Conservation (phyloP, 2,113 vertebrate species). For the Hippocampus comes region DNA sequence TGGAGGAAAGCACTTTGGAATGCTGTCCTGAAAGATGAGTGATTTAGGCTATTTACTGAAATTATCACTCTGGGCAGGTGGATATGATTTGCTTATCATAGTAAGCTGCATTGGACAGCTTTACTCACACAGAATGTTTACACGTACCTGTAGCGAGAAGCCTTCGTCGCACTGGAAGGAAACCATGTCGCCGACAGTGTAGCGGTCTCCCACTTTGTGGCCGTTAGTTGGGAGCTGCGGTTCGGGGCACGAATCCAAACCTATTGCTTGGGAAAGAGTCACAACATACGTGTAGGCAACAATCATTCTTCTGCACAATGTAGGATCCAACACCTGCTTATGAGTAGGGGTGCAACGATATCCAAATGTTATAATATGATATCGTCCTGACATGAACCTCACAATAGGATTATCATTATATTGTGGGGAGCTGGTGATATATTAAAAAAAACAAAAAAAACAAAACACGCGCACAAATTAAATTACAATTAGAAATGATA, state of each 20-base stretch:
- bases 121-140: neutral
- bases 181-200: conserved; percentile 94
- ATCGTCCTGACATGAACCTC: no score
- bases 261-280: conserved; percentile 86
- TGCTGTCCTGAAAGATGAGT: conserved; percentile 13
- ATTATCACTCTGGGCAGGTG: conserved; percentile 24
- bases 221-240: conserved; percentile 87
- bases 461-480: no score
- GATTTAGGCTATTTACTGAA: conserved; percentile 29
- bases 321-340: neutral
- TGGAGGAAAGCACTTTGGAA: conserved; percentile 9
- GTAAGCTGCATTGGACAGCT: conserved; percentile 1
- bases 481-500: no score
- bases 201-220: conserved; percentile 87
- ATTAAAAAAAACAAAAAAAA: no score
- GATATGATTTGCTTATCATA: conserved; percentile 27
- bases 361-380: no score
- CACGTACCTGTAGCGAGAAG: conserved; percentile 87
- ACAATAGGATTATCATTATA: no score
- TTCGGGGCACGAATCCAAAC: conserved; percentile 97
- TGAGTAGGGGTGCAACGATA: no score
- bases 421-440: no score
- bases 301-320: conserved; percentile 62
- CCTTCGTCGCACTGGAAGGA: conserved; percentile 95
- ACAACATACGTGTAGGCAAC: conserved; percentile 69